phyloP scores from a whole-genome alignment of 2,113 vertebrate genomes.

The Crotalus helleri region DNA sequence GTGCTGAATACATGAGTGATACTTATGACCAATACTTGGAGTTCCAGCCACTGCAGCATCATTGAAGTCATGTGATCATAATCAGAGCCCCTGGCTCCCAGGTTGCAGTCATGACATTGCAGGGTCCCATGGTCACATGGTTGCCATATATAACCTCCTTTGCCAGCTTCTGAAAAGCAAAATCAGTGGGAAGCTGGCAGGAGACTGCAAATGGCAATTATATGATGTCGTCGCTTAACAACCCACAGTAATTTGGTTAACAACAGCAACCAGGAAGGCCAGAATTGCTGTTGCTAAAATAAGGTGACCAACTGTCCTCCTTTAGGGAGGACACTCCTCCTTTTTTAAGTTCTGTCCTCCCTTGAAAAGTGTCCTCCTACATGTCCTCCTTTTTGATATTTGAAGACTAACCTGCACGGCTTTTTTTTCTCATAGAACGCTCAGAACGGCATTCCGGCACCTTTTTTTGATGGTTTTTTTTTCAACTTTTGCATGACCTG shows the following conservation, averaged over 20 bases:
- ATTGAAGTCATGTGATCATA: background rate
- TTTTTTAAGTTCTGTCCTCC: too few relatives aligned
- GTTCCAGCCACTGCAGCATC: background rate
- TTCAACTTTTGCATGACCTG: too few relatives aligned
- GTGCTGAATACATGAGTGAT: background rate
- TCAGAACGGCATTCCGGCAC: too few relatives aligned
- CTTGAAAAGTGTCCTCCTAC: too few relatives aligned
- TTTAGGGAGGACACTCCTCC: too few relatives aligned
- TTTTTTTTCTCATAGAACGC: too few relatives aligned
- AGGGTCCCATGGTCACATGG: background rate
- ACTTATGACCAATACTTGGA: background rate
- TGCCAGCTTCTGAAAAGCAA: background rate
- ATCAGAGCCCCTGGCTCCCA: background rate
- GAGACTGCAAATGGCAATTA: background rate
- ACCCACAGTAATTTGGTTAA: background rate
- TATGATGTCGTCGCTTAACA: background rate
- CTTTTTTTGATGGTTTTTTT: too few relatives aligned
- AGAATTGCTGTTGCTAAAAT: background rate
- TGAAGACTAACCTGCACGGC: too few relatives aligned
- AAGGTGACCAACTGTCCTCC: too few relatives aligned
- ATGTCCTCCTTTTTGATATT: too few relatives aligned
- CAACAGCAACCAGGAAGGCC: background rate
- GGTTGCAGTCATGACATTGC: background rate
- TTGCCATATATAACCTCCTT: background rate
- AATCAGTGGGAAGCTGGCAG: background rate